phyloP scores from a whole-genome alignment of 2,113 vertebrate genomes.

The Salminus brasiliensis region DNA sequence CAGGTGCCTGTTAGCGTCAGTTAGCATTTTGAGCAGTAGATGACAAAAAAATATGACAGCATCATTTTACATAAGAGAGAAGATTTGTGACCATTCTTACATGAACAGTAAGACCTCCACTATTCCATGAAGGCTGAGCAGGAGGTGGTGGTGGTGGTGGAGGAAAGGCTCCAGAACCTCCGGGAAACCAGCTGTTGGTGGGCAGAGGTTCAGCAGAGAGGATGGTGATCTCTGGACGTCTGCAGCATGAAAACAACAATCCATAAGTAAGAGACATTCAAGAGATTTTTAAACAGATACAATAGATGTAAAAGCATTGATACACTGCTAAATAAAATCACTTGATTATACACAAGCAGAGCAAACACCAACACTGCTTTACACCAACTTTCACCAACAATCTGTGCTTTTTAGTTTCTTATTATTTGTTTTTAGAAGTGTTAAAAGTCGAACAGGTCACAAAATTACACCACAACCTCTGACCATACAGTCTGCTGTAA shows the following conservation, averaged over 20 bases:
- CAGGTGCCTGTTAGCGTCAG: too few species aligned
- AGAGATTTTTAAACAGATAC: not conserved
- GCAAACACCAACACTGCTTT: not conserved
- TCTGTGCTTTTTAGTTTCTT: not conserved
- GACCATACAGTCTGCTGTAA: not conserved
- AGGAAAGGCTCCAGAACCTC: slow-evolving; percentile 74
- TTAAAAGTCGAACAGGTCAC: too few species aligned
- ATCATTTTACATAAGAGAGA: not conserved
- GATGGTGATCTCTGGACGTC: slow-evolving; percentile 96
- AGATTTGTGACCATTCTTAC: slow-evolving; percentile 63
- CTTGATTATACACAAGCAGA: not conserved
- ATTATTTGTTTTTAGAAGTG: too few species aligned
- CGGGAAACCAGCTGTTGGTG: slow-evolving; percentile 87
- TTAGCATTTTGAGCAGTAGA: too few species aligned
- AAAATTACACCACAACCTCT: not conserved
- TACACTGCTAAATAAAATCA: not conserved
- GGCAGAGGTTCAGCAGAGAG: slow-evolving; percentile 91
- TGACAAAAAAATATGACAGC: not conserved
- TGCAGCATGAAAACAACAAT: slow-evolving; percentile 50
- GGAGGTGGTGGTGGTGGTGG: slow-evolving; percentile 82
- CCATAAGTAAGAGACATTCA: not conserved
- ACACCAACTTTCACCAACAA: not conserved
- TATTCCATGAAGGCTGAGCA: slow-evolving; percentile 84
- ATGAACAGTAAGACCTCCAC: slow-evolving; percentile 82
- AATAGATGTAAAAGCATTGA: not conserved